Base-by-base conservation (phyloP, 1,140 invertebrate species). In the Pseudoatta argentina region DNA sequence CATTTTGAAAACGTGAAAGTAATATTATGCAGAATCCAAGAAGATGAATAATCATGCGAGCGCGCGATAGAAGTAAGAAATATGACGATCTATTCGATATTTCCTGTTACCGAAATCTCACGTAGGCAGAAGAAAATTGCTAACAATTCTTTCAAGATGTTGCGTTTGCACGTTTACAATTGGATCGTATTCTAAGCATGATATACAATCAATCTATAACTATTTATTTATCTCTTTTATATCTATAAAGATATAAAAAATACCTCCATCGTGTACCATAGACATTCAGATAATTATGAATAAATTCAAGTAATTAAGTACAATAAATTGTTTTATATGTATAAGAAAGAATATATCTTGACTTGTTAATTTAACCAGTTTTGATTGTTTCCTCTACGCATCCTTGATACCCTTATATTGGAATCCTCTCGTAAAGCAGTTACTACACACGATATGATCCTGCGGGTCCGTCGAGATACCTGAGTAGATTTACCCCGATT, bases 401-500 rank as follows among this genome's bases (percentile, higher is more conserved):
- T 18, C 14, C 24, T 8, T 18, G 39, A 61, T 75, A 75, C 14
- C 27, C 69, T 73, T 83, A 21, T 59, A 44, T 5, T 7, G 3
- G 24, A 82, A 82, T 59, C 24, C 72, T 73, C 39, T 73, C 79
- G 44, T 73, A 75, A 73, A 75, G 67, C 34, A 72, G 55, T 73
- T 75, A 75, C 69, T 61, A 75, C 67, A 30, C 30, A 21, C 78
- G 51, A 81, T 48, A 73, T 51, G 79, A 83, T 44, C 24, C 69
- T 83, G 67, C 79, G 53, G 55, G 69, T 73, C 24, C 69, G 27
- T 48, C 69, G 27, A 83, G 69, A 83, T 83, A 73, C 69, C 27
- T 24, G 55, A 82, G 67, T 82, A 61, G 79, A 83, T 83, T 73
- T 73, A 83, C 79, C 12, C 27, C 79, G 69, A 83, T 83, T 83